Evolutionary conservation across 2,113 vertebrate genomes (phyloP), one percentile per base, ranked within the genome.

Genomic region (Reinhardtius hippoglossoides): DNA sequence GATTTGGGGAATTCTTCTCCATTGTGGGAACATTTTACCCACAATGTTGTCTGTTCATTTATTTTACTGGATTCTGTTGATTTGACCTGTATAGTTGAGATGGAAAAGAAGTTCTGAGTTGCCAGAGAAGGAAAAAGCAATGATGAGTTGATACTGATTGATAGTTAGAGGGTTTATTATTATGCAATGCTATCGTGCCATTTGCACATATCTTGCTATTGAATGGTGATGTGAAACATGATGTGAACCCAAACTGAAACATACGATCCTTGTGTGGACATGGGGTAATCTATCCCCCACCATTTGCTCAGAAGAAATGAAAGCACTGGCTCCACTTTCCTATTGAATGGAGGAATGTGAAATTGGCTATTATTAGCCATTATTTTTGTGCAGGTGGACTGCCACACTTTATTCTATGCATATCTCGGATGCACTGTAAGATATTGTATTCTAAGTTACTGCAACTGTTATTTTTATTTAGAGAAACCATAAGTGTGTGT

Each of bases 141-240:
- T 46, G 62, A 46, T 61, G 50, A 61, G 50, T 35, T 83, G n/a
- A 69, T 74, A 50, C 27, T 24, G 21, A 69, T 46, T 16, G 59
- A 78, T 52, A 74, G 56, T 24, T 69, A 52, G 18, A 61, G 67
- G 58, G 72, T 64, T 71, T 67, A 71, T 56, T 66, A 70, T 78
- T 56, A 80, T 76, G 72, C 67, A 23, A 60, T 1, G 1, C 27
- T 31, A 27, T 46, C 2, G 37, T 31, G 61, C 70, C 66, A 66
- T 70, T 55, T 75, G 61, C 61, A 27, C 46, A 42, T 55, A 67
- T 67, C 42, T 20, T 31, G 15, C 71, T 55, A 56, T 72, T 31
- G 76, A 71, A 70, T 59, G 56, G 55, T n/a, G n/a, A n/a, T n/a
- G n/a, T n/a, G n/a, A n/a, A n/a, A n/a, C n/a, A n/a, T n/a, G n/a